These are phyloP conservation scores for Oreochromis aureus DNA, from an alignment of 2,113 vertebrate genomes.

Conservation along the genomic window DNA sequence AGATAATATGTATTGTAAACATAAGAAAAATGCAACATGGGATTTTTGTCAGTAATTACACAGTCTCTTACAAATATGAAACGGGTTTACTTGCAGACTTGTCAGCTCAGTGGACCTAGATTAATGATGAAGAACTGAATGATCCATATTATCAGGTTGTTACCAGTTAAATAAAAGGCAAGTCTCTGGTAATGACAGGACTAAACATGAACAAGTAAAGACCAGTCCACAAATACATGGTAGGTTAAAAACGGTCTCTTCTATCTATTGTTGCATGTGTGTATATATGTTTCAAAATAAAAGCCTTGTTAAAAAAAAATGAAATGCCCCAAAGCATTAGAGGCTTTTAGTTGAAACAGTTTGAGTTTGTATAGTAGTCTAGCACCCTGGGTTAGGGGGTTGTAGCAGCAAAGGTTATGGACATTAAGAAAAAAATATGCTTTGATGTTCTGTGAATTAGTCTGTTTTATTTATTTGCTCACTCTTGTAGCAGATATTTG, in stretches of 20 bases:
- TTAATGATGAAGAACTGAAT: background rate
- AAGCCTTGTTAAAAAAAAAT: background rate
- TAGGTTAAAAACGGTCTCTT: background rate
- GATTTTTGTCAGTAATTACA: background rate
- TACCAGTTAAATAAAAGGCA: background rate
- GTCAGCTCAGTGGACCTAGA: background rate
- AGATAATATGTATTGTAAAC: background rate
- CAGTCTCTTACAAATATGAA: background rate
- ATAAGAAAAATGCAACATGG: background rate
- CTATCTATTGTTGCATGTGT: no score
- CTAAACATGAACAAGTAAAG: background rate
- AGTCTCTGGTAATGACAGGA: background rate
- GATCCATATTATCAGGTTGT: background rate
- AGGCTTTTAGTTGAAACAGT: background rate
- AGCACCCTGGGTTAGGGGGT: rapidly evolving
- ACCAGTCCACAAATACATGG: background rate
- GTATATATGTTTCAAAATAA: background rate
- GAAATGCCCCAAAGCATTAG: background rate
- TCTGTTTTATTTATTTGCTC: background rate
- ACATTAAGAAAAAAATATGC: background rate
- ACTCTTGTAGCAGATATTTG: background rate
- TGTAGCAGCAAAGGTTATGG: background rate
- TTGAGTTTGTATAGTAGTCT: background rate
- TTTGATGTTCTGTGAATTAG: background rate
- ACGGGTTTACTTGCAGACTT: background rate